phyloP scores from a whole-genome alignment of 1,140 invertebrate species.

The Brachionus rotundiformis region DNA sequence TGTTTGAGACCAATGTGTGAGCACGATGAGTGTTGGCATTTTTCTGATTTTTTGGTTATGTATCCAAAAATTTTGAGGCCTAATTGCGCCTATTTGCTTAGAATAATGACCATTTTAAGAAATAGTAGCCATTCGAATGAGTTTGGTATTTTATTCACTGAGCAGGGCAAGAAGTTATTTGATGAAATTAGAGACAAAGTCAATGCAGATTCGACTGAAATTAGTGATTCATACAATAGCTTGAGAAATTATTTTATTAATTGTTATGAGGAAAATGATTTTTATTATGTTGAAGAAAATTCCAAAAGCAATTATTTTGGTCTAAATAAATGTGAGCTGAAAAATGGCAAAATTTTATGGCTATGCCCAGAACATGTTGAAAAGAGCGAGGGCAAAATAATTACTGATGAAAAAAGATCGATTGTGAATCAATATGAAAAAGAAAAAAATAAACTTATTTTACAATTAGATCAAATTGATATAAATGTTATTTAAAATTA shows the following conservation, averaged over 20 bases:
- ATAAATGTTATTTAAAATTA: constrained; percentile 14
- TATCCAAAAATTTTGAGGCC: not conserved
- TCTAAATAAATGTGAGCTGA: constrained; percentile 56
- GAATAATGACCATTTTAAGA: constrained; percentile 40
- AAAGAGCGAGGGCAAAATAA: not conserved
- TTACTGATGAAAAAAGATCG: not conserved
- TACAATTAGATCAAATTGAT: not conserved
- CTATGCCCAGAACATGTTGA: constrained; percentile 57
- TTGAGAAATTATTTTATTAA: constrained; percentile 12
- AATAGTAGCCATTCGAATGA: not conserved
- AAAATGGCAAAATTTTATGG: constrained; percentile 62
- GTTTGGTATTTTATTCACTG: not conserved
- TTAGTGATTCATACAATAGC: not conserved
- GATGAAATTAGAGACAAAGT: constrained; percentile 48
- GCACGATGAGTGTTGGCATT: constrained; percentile 56
- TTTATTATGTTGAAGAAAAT: not conserved
- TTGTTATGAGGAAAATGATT: not conserved
- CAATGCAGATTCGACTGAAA: not conserved
- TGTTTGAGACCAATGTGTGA: constrained; percentile 57
- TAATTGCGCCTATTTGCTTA: constrained; percentile 3
- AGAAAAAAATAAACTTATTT: constrained; percentile 15
- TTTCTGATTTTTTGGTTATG: not conserved
- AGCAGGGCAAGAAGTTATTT: constrained; percentile 4
- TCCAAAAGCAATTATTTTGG: not conserved
- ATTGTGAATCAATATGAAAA: not conserved